Conservation (phyloP, 1,140 invertebrate species). For the Hesperophylax magnus region DNA sequence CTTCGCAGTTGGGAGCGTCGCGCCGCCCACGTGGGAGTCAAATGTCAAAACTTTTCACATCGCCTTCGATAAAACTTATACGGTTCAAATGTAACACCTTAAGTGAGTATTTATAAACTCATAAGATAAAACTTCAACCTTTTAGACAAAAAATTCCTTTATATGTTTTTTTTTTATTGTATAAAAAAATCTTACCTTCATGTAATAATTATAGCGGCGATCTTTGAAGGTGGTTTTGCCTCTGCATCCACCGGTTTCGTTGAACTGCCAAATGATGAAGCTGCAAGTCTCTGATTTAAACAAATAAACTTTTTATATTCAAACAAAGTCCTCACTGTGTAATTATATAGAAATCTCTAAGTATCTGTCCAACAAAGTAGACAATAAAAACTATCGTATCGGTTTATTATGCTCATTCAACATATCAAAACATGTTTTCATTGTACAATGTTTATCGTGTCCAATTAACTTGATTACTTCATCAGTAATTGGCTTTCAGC, state of each 20-base stretch:
- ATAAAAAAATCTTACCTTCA: slow-evolving; percentile 44
- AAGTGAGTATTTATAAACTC: no score
- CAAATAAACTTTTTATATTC: neutral
- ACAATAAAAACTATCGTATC: neutral
- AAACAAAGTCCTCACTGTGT: neutral
- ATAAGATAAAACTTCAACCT: neutral
- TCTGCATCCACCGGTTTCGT: slow-evolving; percentile 39
- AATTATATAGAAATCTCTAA: neutral
- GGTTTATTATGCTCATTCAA: neutral
- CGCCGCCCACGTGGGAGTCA: slow-evolving; percentile 36
- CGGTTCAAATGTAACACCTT: no score
- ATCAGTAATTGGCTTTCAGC: slow-evolving; percentile 27
- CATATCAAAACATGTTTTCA: slow-evolving; percentile 34
- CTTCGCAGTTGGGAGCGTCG: no score
- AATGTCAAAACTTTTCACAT: slow-evolving; percentile 41
- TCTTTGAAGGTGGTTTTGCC: slow-evolving; percentile 36
- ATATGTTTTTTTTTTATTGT: no score
- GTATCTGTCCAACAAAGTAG: neutral
- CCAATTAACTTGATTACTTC: slow-evolving; percentile 15
- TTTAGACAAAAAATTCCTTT: neutral
- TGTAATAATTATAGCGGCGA: slow-evolving; percentile 46
- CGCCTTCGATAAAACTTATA: no score
- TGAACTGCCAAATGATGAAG: slow-evolving; percentile 50
- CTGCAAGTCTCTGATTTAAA: slow-evolving; percentile 14
- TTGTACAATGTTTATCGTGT: slow-evolving; percentile 41